Percentiles rank a stretch among this genome's conserved stretches.
Conservation (phyloP, 2,797 vertebrate genomes). For the Sphenodon punctatus region DNA sequence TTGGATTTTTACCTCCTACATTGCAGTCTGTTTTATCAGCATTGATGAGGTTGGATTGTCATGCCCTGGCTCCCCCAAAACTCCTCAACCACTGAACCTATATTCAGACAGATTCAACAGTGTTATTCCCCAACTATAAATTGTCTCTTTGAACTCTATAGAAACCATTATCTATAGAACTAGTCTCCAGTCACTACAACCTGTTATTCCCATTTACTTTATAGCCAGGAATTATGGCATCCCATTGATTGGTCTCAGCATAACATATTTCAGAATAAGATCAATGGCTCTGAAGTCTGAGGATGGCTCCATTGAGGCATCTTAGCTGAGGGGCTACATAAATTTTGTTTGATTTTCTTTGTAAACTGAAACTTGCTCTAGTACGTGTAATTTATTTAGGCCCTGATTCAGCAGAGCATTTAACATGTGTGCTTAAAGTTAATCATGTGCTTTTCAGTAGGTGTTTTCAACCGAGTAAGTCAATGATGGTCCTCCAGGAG, state of each 20-base stretch:
- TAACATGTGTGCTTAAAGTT: too few relatives aligned
- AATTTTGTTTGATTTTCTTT: not conserved
- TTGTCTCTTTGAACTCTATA: conserved; percentile 33
- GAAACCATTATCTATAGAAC: conserved; percentile 14
- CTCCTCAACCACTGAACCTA: not conserved
- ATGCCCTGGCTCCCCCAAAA: not conserved
- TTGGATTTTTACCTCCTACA: too few relatives aligned
- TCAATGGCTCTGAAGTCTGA: conserved; percentile 35
- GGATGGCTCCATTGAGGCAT: conserved; percentile 1
- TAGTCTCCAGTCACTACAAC: conserved; percentile 34
- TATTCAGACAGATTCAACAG: not conserved
- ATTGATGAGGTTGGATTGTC: not conserved
- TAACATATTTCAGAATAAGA: conserved; percentile 32
- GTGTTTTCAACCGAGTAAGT: too few relatives aligned
- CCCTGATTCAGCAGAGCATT: not conserved
- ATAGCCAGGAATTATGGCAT: conserved; percentile 14
- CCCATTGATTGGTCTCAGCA: conserved; percentile 57
- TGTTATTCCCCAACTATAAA: not conserved
- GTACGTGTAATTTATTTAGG: not conserved
- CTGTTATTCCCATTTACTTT: conserved; percentile 30
- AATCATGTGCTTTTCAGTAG: too few relatives aligned
- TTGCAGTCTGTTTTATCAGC: not conserved
- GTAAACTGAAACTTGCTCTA: not conserved
- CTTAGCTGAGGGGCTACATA: not conserved
- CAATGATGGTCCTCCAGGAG: too few relatives aligned